Base-by-base conservation (phyloP, 2,888 invertebrate genomes). In the Hyppa rectilinea region DNA sequence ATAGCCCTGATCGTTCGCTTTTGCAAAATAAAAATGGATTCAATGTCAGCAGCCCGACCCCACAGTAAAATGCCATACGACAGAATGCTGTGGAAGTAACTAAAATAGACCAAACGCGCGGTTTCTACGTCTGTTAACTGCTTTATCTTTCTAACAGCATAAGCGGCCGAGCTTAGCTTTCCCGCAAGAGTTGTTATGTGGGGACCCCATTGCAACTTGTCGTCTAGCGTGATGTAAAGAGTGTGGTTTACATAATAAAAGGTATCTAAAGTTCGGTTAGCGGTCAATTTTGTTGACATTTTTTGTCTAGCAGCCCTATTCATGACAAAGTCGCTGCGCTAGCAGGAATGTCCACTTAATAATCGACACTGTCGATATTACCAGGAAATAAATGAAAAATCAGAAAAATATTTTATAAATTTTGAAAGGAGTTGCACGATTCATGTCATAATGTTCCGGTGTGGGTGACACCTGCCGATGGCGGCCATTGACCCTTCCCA, bases 391-490 rank as follows among this genome's bases (percentile, higher is more conserved):
- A 72, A 71, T 63, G 55, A 65, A 71, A 74, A 45, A 53, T 63
- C 63, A 31, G 59, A 62, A 59, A 70, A 43, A 63, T 50, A 71
- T 82, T 75, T 78, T 55, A 80, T 74, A 75, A 67, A 75, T 82
- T 82, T 70, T 72, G 67, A 72, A 78, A 80, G 74, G 62, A 72
- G 82, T 75, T 74, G 47, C 70, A 72, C 70, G 56, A 75, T 78
- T 82, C 69, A 68, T 80, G 80, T 72, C 80, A 80, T 74, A 72
- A 74, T 80, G 60, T 80, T 68, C 82, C 71, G 71, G 72, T 80
- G 72, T 68, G 67, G 70, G 68, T 75, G 83, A 72, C 82, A 82
- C 83, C 80, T 82, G 80, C 71, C 68, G 68, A 53, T 55, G 63
- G 62, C 75, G 67, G 68, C 56, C 75, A 43, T 62, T 82, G 82